Evolutionary conservation across 1,140 invertebrate species (phyloP).

Genomic region (Apis dorsata): DNA sequence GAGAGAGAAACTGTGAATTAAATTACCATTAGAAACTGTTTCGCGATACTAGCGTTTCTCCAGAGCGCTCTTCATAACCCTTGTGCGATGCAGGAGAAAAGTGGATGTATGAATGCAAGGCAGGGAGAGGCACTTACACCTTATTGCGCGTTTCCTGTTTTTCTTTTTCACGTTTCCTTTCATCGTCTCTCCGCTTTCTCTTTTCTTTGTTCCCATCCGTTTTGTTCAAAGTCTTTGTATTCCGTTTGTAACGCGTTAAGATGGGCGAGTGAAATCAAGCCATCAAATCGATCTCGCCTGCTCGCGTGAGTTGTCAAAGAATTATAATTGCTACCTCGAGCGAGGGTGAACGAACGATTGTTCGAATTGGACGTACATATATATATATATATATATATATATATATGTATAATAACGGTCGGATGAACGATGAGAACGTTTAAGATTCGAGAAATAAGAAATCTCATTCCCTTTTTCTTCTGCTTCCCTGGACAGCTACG

Average conservation of each 20-base stretch:
- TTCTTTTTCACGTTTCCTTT: not conserved
- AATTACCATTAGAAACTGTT: conserved; percentile 36
- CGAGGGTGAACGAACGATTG: conserved; percentile 17
- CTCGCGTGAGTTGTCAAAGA: conserved; percentile 15
- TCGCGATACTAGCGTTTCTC: not conserved
- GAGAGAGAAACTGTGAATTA: conserved; percentile 5
- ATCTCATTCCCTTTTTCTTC: not conserved
- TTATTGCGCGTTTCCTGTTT: conserved; percentile 1
- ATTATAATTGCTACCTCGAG: not conserved
- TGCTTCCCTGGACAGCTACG: not conserved
- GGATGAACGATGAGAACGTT: not conserved
- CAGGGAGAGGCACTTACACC: conserved; percentile 7
- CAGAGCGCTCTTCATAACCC: not conserved
- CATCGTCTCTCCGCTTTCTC: not conserved
- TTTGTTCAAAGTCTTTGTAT: not conserved
- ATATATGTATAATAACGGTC: not conserved
- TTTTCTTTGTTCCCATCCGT: not conserved
- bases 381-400: not conserved
- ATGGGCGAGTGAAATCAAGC: not conserved
- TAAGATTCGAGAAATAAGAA: not conserved
- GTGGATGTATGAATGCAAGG: conserved; percentile 16
- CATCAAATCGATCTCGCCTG: not conserved
- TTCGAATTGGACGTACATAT: too few relatives aligned
- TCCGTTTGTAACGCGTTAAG: not conserved
- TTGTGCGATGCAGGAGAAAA: conserved; percentile 28